Conservation (phyloP, 2,888 invertebrate genomes). For the Cylloceria caligata region DNA sequence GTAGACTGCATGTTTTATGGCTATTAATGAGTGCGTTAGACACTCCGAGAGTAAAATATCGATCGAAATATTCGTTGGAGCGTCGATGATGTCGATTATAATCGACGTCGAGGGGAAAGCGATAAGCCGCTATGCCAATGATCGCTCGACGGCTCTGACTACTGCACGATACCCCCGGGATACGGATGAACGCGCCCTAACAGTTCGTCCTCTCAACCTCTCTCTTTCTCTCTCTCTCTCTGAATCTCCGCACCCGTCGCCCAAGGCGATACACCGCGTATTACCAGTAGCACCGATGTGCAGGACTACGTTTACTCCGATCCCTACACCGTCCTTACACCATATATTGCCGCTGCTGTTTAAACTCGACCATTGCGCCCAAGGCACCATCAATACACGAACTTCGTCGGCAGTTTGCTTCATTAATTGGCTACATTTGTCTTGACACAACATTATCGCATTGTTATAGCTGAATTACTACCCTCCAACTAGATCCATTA, state of each 20-base stretch:
- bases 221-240: conserved; percentile 27
- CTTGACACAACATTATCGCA: background rate
- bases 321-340: conserved; percentile 10
- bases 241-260: conserved; percentile 35
- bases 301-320: conserved; percentile 16
- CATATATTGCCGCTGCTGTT: conserved; percentile 10
- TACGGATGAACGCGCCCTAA: conserved; percentile 57
- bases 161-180: conserved; percentile 47
- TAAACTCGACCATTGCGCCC: conserved; percentile 14
- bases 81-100: conserved; percentile 32
- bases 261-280: conserved; percentile 58
- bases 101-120: conserved; percentile 47
- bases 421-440: conserved; percentile 24
- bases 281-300: conserved; percentile 48
- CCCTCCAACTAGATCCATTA: background rate
- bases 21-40: background rate
- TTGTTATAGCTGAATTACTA: background rate
- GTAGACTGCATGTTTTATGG: background rate
- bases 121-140: conserved; percentile 36
- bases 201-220: conserved; percentile 26
- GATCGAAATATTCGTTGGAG: conserved; percentile 18
- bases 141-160: conserved; percentile 29
- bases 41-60: conserved; percentile 9
- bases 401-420: conserved; percentile 2
- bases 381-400: conserved; percentile 20